These are phyloP conservation scores for Percopsis omiscomaycus DNA, from an alignment of 2,797 vertebrate species.

Conservation along the genomic window DNA sequence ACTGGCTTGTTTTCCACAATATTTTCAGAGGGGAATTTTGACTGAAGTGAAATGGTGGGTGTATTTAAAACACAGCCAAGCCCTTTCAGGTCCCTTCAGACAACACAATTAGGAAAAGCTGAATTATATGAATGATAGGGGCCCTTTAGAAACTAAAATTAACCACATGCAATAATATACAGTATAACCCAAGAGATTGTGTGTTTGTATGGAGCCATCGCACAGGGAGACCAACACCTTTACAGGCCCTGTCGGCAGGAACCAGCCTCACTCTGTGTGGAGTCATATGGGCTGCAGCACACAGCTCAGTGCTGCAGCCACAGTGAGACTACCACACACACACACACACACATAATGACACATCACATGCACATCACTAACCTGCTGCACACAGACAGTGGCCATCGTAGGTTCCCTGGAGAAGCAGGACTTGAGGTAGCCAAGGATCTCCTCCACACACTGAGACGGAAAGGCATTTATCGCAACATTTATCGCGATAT, in stretches of 20 bases:
- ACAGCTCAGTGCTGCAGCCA: slow-evolving; percentile 68
- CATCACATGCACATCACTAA: slow-evolving; percentile 55
- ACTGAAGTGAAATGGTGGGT: too few species aligned
- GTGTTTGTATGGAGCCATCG: slow-evolving; percentile 74
- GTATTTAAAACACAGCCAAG: too few species aligned
- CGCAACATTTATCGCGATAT: not conserved
- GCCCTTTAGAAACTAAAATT: too few species aligned
- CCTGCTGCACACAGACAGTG: slow-evolving; percentile 97
- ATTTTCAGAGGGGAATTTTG: too few species aligned
- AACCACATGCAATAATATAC: too few species aligned
- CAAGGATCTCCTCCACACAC: slow-evolving; percentile 96
- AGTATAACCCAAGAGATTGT: not conserved
- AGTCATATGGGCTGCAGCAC: slow-evolving; percentile 47
- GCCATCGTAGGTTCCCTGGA: slow-evolving; percentile 93
- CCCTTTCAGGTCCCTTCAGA: too few species aligned
- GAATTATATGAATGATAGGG: too few species aligned
- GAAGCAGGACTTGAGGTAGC: slow-evolving; percentile 95
- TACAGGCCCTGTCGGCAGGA: slow-evolving; percentile 76
- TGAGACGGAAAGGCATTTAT: slow-evolving; percentile 42
- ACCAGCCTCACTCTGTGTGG: slow-evolving; percentile 72
- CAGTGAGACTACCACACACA: slow-evolving; percentile 58
- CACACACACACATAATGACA: not conserved
- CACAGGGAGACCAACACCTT: slow-evolving; percentile 70
- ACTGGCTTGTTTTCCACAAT: too few species aligned
- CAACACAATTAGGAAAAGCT: too few species aligned